Percentiles rank a stretch among this genome's conserved stretches.
phyloP scores from a whole-genome alignment of 2,888 invertebrate genomes.

The Odiellus spinosus region DNA sequence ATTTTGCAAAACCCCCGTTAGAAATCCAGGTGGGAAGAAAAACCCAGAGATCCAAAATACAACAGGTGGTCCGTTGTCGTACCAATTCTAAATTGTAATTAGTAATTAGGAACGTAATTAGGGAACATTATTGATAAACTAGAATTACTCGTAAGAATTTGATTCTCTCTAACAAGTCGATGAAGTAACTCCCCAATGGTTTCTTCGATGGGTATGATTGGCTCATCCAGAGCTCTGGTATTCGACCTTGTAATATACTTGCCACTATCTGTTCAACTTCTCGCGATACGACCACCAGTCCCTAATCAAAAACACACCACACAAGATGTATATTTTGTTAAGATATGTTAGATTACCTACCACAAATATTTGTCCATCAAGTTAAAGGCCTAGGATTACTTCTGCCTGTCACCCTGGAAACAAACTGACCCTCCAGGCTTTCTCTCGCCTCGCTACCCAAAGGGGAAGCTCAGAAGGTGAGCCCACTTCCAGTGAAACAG shows the following conservation, averaged over 20 bases:
- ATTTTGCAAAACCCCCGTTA: slow-evolving; percentile 35
- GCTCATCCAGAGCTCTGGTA: slow-evolving; percentile 37
- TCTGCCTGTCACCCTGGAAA: too few relatives aligned
- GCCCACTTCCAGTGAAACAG: too few relatives aligned
- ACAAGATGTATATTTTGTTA: too few relatives aligned
- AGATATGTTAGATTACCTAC: too few relatives aligned
- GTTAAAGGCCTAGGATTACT: too few relatives aligned
- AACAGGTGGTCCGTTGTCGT: slow-evolving; percentile 30
- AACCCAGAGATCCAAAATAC: slow-evolving; percentile 35
- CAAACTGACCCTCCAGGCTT: too few relatives aligned
- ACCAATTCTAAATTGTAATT: slow-evolving; percentile 29
- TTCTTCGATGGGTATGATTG: slow-evolving; percentile 34
- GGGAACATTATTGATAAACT: neutral
- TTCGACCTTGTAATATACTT: slow-evolving; percentile 58
- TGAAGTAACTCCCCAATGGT: slow-evolving; percentile 32
- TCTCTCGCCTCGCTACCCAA: too few relatives aligned
- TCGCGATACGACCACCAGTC: slow-evolving; percentile 67
- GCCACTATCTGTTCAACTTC: slow-evolving; percentile 69
- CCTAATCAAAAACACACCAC: slow-evolving; percentile 33
- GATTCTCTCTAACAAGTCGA: slow-evolving; percentile 31
- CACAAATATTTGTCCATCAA: too few relatives aligned
- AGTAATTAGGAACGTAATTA: neutral
- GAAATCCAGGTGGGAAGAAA: slow-evolving; percentile 35
- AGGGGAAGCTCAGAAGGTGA: too few relatives aligned
- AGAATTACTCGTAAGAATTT: slow-evolving; percentile 45